These are phyloP conservation scores for Microplitis deprimator DNA, from an alignment of 2,888 invertebrate genomes.

Conservation along the genomic window DNA sequence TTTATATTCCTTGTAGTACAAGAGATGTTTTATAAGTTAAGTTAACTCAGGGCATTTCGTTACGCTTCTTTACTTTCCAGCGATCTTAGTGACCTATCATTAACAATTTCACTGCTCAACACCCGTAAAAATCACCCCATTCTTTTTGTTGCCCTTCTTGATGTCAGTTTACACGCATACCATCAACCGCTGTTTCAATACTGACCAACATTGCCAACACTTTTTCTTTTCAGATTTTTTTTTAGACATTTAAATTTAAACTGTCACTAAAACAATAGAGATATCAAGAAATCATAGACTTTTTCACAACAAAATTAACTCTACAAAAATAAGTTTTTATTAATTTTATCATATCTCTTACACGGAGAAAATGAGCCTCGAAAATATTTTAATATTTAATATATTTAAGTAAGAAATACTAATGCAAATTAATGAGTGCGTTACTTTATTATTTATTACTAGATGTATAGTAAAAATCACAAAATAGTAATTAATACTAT, in stretches of 20 bases:
- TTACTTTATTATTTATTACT: too few species aligned
- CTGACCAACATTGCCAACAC: background rate
- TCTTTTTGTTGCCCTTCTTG: conserved; percentile 10
- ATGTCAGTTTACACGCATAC: conserved; percentile 31
- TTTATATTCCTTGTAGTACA: background rate
- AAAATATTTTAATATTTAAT: too few species aligned
- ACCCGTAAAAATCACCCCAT: conserved; percentile 43
- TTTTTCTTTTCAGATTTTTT: background rate
- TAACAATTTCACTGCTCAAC: conserved; percentile 55
- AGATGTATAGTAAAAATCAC: too few species aligned
- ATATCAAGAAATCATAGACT: too few species aligned
- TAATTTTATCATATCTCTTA: too few species aligned
- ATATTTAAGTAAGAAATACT: too few species aligned
- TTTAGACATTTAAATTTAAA: background rate
- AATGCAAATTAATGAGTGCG: too few species aligned
- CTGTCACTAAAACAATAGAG: too few species aligned
- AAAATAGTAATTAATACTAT: too few species aligned
- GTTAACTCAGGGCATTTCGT: conserved; percentile 8
- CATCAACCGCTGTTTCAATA: background rate
- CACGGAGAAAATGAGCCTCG: too few species aligned
- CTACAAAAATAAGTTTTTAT: too few species aligned
- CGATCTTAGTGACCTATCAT: conserved; percentile 46
- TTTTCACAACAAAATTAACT: too few species aligned
- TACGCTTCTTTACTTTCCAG: conserved; percentile 22
- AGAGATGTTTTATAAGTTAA: background rate